Base-by-base conservation (phyloP, 1,140 invertebrate species). In the Drosophila pachea region DNA sequence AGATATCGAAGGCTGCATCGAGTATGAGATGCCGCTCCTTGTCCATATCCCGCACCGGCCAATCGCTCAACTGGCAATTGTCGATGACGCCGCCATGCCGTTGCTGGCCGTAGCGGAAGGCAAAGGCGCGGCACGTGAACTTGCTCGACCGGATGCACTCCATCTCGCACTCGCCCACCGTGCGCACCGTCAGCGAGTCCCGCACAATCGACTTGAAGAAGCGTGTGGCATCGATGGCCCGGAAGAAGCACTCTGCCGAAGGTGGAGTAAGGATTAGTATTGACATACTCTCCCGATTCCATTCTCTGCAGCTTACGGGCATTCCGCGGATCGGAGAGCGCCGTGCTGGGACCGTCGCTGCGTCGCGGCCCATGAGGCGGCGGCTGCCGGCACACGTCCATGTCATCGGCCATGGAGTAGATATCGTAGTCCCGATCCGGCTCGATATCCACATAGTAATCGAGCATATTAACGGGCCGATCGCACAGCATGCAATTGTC, bases 401-500 rank as follows among this genome's bases (percentile, higher is more conserved):
- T 89, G 50, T 92, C 90, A 45, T 91, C 91, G 33, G 93, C 92
- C 90, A 94, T 93, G 1, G 93, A 93, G 74, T 95, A 95, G 16
- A 95, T 93, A 74, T 95, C 95, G 53, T 94, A 95, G 74, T 95
- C 93, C n/a, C 93, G 92, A 82, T 94, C 93, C 2, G 93, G 93
- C 68, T 94, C 91, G 22, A 94, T 89, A 70, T 96, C 94, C 5
- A 92, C 92, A 67, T 95, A 94, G 79, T 94, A 92, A 74, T 95
- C 93, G 12, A 95, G 82, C 42, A 92, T 91, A 48, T 92, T 91
- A 65, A 94, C 93, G 1, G 92, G 91, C 9, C 92, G 86, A 66
- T 94, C 92, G 70, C 94, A 95, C 2, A 95, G 88, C 77, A 94
- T 94, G 77, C 95, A 96, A 82, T 96, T 96, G 67, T 95, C 94